phyloP scores from a whole-genome alignment of 1,140 invertebrate species.

The Choristoneura fumiferana region DNA sequence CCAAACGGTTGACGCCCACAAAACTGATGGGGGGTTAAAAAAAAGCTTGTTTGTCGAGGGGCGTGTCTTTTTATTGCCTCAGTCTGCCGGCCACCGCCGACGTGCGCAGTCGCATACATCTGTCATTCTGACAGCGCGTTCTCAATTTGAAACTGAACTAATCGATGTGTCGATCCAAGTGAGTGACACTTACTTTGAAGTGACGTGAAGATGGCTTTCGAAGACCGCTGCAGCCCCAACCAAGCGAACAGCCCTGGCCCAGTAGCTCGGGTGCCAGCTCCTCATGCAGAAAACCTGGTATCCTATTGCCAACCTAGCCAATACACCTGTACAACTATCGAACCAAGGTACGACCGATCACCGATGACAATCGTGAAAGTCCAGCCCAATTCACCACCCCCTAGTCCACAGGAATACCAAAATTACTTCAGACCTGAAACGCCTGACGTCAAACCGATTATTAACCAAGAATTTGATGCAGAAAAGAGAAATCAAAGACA shows the following conservation, averaged over 20 bases:
- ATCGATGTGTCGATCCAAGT: conserved; percentile 22
- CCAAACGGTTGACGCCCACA: conserved; percentile 51
- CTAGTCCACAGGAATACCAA: conserved; percentile 60
- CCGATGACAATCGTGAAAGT: conserved; percentile 60
- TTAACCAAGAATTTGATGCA: conserved; percentile 43
- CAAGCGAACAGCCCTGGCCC: conserved; percentile 78
- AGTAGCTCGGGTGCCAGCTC: conserved; percentile 55
- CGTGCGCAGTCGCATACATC: conserved; percentile 37
- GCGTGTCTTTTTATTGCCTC: conserved; percentile 52
- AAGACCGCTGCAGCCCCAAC: conserved; percentile 81
- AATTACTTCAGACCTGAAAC: conserved; percentile 64
- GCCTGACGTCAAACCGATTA: conserved; percentile 60
- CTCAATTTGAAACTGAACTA: conserved; percentile 26
- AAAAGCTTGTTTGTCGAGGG: conserved; percentile 64
- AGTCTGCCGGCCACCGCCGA: conserved; percentile 55
- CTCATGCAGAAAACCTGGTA: conserved; percentile 43
- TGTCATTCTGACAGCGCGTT: conserved; percentile 53
- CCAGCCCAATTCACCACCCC: conserved; percentile 59
- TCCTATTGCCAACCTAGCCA: conserved; percentile 49
- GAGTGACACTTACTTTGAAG: conserved; percentile 21
- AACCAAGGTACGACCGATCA: conserved; percentile 49
- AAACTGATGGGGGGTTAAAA: conserved; percentile 45
- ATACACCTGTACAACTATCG: conserved; percentile 69
- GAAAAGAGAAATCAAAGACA: conserved; percentile 42
- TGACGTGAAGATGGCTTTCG: conserved; percentile 76